Evolutionary conservation across 2,797 vertebrate species (phyloP), one percentile per base, ranked within the genome.

Genomic region (Parauchenoglanis ngamensis): DNA sequence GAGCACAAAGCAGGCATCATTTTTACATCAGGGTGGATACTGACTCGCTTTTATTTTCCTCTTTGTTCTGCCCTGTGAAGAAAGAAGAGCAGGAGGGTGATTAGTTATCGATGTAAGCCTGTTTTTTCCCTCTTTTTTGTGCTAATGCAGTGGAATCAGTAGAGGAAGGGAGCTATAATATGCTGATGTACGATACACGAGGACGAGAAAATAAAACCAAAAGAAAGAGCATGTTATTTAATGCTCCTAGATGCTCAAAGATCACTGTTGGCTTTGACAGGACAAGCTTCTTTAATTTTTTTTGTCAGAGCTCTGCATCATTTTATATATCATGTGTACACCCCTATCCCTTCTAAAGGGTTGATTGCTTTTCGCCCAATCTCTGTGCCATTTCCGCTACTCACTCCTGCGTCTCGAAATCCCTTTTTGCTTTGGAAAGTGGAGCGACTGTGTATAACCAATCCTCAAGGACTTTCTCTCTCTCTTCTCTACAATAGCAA

Each of bases 41-140:
- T 52, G 75, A 10, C 54, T 44, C 78, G 67, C 70, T 82, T 87
- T 46, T 54, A 73, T 85, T 59, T 40, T n/a, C 49, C 28, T 52
- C 72, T 86, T 86, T 88, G 70, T 86, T 88, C 75, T 83, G 49
- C 15, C 84, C 35, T 57, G 25, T 81, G 40, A 72, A 89, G 61
- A 87, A 67, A 65, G 4, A 67, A 52, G 67, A 87, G 54, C 79
- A 70, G 63, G 78, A 68, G 56, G 79, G 52, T 81, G 67, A 87
- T 89, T 87, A 72, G 87, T 52, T 87, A 88, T 91, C 4, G 80
- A 91, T 84, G 87, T 44, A 49, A 78, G 59, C 72, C 63, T 70
- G 44, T 89, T 85, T 83, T 19, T 25, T 54, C 12, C 8, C 4
- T 19, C 61, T 21, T 84, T 84, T 80, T 40, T 67, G 13, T 88